Conservation (phyloP, 2,888 invertebrate species). For the Acanthosepion lycidas region DNA sequence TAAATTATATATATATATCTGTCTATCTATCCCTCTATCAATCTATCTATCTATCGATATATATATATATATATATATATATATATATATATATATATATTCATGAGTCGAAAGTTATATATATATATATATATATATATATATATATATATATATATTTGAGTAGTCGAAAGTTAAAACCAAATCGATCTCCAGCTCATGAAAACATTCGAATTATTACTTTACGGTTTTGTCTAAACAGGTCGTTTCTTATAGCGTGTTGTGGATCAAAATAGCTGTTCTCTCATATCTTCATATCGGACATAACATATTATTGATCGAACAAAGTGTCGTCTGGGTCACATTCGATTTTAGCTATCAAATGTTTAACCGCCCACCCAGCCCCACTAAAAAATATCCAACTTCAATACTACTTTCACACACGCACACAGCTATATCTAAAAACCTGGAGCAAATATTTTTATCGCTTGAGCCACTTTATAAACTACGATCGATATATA, state of each 20-base stretch:
- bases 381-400: background rate
- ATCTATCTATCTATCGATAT: too few species aligned
- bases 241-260: background rate
- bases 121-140: too few species aligned
- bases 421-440: background rate
- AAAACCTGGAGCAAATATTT: background rate
- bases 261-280: background rate
- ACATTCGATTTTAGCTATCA: conserved; percentile 13
- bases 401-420: background rate
- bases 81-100: too few species aligned
- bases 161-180: background rate
- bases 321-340: background rate
- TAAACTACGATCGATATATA: too few species aligned
- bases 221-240: background rate
- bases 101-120: background rate
- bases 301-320: background rate
- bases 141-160: too few species aligned
- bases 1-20: background rate
- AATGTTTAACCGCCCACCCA: background rate
- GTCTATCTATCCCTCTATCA: too few species aligned
- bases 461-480: too few species aligned
- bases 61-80: too few species aligned
- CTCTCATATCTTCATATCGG: background rate
- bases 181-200: background rate
- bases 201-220: background rate